These are phyloP conservation scores for Phyto melanocephala DNA, from an alignment of 2,888 invertebrate species.

Conservation along the genomic window DNA sequence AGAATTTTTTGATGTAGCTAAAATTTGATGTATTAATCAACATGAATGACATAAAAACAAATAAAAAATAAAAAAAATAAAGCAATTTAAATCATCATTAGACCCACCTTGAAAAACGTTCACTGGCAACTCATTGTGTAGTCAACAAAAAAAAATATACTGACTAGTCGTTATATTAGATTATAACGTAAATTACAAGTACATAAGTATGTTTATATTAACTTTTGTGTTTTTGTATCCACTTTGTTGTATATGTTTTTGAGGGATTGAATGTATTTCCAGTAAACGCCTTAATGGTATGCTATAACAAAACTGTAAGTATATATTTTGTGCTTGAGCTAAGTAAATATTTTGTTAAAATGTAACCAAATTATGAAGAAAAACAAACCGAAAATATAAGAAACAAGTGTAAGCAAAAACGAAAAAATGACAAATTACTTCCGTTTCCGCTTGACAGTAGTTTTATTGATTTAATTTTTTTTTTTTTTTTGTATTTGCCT, in stretches of 20 bases:
- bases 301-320: not conserved
- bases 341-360: slow-evolving; percentile 19
- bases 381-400: not conserved
- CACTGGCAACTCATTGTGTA: slow-evolving; percentile 23
- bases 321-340: not conserved
- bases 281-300: slow-evolving; percentile 36
- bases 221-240: not conserved
- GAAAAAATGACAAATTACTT: slow-evolving; percentile 51
- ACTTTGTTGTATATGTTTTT: not conserved
- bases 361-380: not conserved
- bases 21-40: slow-evolving; percentile 36
- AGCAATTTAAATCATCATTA: not conserved
- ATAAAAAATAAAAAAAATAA: not conserved
- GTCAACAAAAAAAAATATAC: not conserved
- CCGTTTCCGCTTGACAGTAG: slow-evolving; percentile 38
- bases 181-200: slow-evolving; percentile 52
- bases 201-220: slow-evolving; percentile 27
- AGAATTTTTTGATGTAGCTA: too few species aligned
- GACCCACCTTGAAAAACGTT: not conserved
- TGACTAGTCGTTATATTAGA: slow-evolving; percentile 47
- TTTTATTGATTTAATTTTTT: not conserved
- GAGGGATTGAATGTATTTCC: slow-evolving; percentile 7
- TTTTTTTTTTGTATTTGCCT: not conserved
- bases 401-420: not conserved
- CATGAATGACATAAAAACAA: not conserved